Base-by-base conservation (phyloP, 2,113 vertebrate genomes). In the Bambusicola thoracicus region DNA sequence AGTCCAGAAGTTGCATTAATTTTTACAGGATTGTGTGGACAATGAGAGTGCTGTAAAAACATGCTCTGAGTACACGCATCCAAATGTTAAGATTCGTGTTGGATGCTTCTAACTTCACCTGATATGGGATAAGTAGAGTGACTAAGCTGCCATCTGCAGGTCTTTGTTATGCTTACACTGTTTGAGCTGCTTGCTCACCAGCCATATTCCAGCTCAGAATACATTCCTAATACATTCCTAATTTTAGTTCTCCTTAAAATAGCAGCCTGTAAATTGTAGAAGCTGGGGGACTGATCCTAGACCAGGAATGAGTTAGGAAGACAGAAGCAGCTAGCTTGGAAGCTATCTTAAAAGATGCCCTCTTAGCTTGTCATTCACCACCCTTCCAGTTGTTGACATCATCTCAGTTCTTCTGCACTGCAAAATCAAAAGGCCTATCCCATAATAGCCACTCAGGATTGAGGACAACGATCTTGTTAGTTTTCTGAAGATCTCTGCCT, bases 401-500 rank as follows among this genome's bases (percentile, higher is more conserved):
- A 58, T 41, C 44, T 69, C 36, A 61, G 8, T 66, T 66, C 16
- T 56, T 78, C 4, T 79, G 36, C 38, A 13, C 11, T 69, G 66
- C 46, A 85, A 34, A 48, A 79, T 79, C 49, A 49, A 49, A 17
- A 44, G 3, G 8, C 7, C 17, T 59, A 2, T 77, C 2, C 1
- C 4, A 2, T 30, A 27, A 22, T 66, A n/a, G 12, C 3, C 24
- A 8, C 24, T 69, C 34, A 53, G 38, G n/a, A 58, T 78, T 3
- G 43, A 48, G 22, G 22, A 27, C 6, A 88, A 63, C 56, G 17
- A 20, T 36, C 9, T 56, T 24, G 1, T 56, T 90, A 24, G 59
- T 93, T 85, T 67, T 2, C 1, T 75, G 81, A 81, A 84, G 32
- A 74, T 1, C 32, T 0, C 0, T 61, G 12, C 16, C 21, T 59